These are phyloP conservation scores for Sacculina carcini DNA, from an alignment of 2,888 invertebrate species.

Conservation along the genomic window DNA sequence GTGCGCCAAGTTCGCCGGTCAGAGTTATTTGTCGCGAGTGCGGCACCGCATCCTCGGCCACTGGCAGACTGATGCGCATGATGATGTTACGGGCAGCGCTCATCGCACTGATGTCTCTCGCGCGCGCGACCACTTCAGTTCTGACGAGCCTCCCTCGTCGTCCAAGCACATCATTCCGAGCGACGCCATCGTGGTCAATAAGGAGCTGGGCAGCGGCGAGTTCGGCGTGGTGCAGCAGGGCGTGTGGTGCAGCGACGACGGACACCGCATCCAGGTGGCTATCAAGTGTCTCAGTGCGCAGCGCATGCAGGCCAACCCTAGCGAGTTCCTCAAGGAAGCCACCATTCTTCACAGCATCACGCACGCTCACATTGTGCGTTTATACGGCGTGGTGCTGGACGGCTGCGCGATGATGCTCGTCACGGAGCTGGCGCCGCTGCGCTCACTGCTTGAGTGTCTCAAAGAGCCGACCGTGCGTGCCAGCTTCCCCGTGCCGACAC, in stretches of 20 bases:
- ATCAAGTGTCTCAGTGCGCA: slow-evolving; percentile 87
- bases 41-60: slow-evolving; percentile 4
- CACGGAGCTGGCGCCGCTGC: slow-evolving; percentile 79
- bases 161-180: slow-evolving; percentile 61
- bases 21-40: slow-evolving; percentile 72
- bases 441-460: slow-evolving; percentile 81
- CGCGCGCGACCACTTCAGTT: too few species aligned
- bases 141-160: too few species aligned
- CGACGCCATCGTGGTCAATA: slow-evolving; percentile 72
- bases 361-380: slow-evolving; percentile 83
- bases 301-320: slow-evolving; percentile 80
- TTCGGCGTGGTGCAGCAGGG: slow-evolving; percentile 96
- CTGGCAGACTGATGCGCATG: neutral
- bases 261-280: slow-evolving; percentile 76
- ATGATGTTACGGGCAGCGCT: too few species aligned
- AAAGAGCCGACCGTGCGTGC: slow-evolving; percentile 68
- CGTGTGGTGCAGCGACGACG: slow-evolving; percentile 73
- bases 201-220: slow-evolving; percentile 84
- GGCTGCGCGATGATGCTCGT: slow-evolving; percentile 50
- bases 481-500: slow-evolving; percentile 70
- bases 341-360: slow-evolving; percentile 95
- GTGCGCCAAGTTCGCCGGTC: slow-evolving; percentile 76
- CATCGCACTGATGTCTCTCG: too few species aligned
- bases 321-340: slow-evolving; percentile 91
- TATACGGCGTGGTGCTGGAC: slow-evolving; percentile 89